Evolutionary conservation across 2,113 vertebrate species (phyloP), one percentile per base, ranked within the genome.

Genomic region (Rynchops niger): DNA sequence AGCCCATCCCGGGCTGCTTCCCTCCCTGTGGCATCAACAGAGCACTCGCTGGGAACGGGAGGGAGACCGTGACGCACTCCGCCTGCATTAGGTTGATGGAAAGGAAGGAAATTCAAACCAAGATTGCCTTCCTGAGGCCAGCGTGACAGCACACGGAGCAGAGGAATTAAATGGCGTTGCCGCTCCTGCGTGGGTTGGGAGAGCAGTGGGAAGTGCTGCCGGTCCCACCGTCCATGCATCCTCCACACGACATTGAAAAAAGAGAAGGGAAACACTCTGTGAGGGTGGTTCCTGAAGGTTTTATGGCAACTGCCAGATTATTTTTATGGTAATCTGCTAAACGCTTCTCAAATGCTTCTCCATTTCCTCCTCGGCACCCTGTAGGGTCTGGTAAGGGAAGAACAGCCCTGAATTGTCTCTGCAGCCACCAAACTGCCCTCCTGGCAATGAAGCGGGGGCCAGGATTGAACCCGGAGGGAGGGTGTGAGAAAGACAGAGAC

Each of bases 171-270:
- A 50, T 32, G 20, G n/a, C 2, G 1, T 30, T 66, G 67, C 49
- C 8, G 5, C 23, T 40, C 34, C 76, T 45, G 47, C 2, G 0
- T 8, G 34, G 25, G n/a, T 5, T 62, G 63, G 80, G 30, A 80
- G 20, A 29, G 26, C 70, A 79, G 50, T 14, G 15, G 74, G 74
- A 79, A 72, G 49, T 12, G 7, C 53, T 6, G 3, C 43, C 58
- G 58, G 13, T 59, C n/a, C 67, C 34, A 5, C 58, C 0, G 0
- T 30, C 42, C 5, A 0, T 45, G 42, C 49, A 53, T 18, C 45
- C 65, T 78, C 55, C 14, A 11, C 13, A 27, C 1, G 1, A 25
- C 0, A 0, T 10, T 62, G 11, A 47, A 82, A 76, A 76, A 77
- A 9, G 59, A 49, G n/a, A 53, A 93, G 67, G 69, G 61, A 66